These are phyloP conservation scores for Epinotia ramella DNA, from an alignment of 2,888 invertebrate species.

Conservation along the genomic window DNA sequence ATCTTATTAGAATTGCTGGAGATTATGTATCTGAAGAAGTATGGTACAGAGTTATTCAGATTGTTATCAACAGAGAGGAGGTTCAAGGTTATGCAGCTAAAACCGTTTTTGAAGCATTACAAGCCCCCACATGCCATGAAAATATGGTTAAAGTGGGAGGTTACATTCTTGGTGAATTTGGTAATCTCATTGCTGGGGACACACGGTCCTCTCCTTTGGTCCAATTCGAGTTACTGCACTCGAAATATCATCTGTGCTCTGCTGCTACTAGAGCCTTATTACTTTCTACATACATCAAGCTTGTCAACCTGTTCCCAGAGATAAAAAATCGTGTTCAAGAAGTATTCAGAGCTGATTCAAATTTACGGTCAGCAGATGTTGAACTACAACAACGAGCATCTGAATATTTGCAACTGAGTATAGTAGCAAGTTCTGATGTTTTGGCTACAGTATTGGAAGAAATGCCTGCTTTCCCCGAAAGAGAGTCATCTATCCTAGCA, in stretches of 20 bases:
- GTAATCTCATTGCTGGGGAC: slow-evolving; percentile 99
- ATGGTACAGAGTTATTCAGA: slow-evolving; percentile 99
- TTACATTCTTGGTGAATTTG: slow-evolving; percentile 99
- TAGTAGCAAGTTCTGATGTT: slow-evolving; percentile 98
- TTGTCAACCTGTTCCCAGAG: slow-evolving; percentile 99
- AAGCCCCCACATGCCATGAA: slow-evolving; percentile 99
- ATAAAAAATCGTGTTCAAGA: slow-evolving; percentile 98
- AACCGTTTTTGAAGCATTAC: slow-evolving; percentile 99
- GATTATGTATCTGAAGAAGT: slow-evolving; percentile 99
- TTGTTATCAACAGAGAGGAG: slow-evolving; percentile 99
- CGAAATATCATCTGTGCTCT: slow-evolving; percentile 99
- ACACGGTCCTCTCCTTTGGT: slow-evolving; percentile 98
- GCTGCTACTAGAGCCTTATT: slow-evolving; percentile 98
- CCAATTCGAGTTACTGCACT: slow-evolving; percentile 99
- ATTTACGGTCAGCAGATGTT: slow-evolving; percentile 98
- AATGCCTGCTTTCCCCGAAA: slow-evolving; percentile 99
- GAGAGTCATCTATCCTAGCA: slow-evolving; percentile 98
- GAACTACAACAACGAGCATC: slow-evolving; percentile 99
- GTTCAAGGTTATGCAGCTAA: slow-evolving; percentile 99
- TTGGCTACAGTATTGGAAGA: slow-evolving; percentile 99
- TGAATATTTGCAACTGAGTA: slow-evolving; percentile 98
- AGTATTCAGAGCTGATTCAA: slow-evolving; percentile 97
- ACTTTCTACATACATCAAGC: slow-evolving; percentile 99
- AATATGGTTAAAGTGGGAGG: slow-evolving; percentile 99
- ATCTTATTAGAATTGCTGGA: slow-evolving; percentile 99